Evolutionary conservation across 2,888 invertebrate genomes (phyloP).

Genomic region (Dermolepida albohirtum): DNA sequence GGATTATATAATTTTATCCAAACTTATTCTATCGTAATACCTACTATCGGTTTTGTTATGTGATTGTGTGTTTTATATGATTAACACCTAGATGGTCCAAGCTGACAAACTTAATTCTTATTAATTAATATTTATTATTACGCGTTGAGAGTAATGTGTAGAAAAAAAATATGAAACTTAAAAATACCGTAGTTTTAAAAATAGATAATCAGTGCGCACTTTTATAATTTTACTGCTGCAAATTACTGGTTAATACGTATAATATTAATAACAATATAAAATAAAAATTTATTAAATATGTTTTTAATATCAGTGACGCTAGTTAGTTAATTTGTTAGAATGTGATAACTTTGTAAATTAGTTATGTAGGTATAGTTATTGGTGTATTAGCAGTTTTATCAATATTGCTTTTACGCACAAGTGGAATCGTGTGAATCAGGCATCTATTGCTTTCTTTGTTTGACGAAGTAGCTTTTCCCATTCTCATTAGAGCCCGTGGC

Average conservation of each 20-base stretch:
- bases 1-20: constrained; percentile 15
- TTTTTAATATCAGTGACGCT: constrained; percentile 13
- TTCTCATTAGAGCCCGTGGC: constrained; percentile 49
- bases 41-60: not conserved
- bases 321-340: constrained; percentile 11
- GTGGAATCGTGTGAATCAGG: constrained; percentile 46
- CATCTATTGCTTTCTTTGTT: constrained; percentile 46
- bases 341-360: constrained; percentile 29
- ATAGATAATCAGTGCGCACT: constrained; percentile 34
- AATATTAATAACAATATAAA: constrained; percentile 10
- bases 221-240: constrained; percentile 32
- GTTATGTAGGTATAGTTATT: constrained; percentile 7
- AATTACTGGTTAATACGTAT: constrained; percentile 15
- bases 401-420: constrained; percentile 39
- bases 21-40: not conserved
- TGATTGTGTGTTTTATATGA: constrained; percentile 12
- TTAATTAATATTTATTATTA: constrained; percentile 35
- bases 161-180: constrained; percentile 30
- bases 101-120: constrained; percentile 26
- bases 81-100: constrained; percentile 12
- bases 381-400: constrained; percentile 22
- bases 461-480: constrained; percentile 46
- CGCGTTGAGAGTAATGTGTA: constrained; percentile 10
- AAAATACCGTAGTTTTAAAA: constrained; percentile 33
- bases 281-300: constrained; percentile 19